Conservation (phyloP, 2,113 vertebrate species). For the Ibidorhyncha struthersii region DNA sequence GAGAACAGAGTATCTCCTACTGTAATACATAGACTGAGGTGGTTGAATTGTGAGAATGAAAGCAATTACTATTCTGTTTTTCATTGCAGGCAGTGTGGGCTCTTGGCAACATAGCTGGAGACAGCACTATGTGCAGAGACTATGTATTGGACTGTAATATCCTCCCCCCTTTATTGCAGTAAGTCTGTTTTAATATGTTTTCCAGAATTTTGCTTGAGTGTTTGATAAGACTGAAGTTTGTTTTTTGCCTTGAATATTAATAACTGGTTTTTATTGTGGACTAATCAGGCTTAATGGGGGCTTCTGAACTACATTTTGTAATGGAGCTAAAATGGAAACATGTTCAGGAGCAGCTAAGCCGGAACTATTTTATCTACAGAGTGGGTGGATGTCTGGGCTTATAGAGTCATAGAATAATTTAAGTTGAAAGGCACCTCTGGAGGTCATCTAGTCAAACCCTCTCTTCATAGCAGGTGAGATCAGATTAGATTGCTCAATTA, state of each 20-base stretch:
- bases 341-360: neutral
- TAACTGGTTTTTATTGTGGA: neutral
- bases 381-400: slow-evolving; percentile 21
- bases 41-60: neutral
- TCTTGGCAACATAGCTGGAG: slow-evolving; percentile 97
- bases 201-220: neutral
- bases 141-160: slow-evolving; percentile 98
- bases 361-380: slow-evolving; percentile 2
- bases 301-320: neutral
- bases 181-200: slow-evolving; percentile 71
- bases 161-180: slow-evolving; percentile 94
- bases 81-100: slow-evolving; percentile 94
- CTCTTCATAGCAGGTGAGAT: neutral
- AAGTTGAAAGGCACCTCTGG: slow-evolving; percentile 3
- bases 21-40: neutral
- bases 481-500: slow-evolving; percentile 11
- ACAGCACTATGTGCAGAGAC: slow-evolving; percentile 97
- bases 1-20: neutral
- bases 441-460: slow-evolving; percentile 12
- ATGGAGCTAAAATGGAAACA: neutral
- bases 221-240: neutral
- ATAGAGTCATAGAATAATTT: neutral
- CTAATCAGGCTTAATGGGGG: neutral
- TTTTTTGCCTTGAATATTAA: neutral
- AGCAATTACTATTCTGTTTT: neutral